These are phyloP conservation scores for Eleutherodactylus coqui DNA, from an alignment of 2,797 vertebrate genomes.

Conservation along the genomic window DNA sequence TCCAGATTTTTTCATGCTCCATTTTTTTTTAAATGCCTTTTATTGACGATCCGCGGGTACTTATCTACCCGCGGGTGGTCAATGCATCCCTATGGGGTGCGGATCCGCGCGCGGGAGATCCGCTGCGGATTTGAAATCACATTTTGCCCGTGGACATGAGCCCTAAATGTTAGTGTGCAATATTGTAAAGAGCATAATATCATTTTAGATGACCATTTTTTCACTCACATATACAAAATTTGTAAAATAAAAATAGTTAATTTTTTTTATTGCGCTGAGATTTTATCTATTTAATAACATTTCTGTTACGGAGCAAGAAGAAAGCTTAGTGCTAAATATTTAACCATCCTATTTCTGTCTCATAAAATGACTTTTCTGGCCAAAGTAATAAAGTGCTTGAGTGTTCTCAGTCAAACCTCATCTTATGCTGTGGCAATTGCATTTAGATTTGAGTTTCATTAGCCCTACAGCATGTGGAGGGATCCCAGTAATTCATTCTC, in stretches of 20 bases:
- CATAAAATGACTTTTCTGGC: slow-evolving; percentile 43
- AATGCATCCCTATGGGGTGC: too few relatives aligned
- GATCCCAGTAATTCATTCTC: slow-evolving; percentile 47
- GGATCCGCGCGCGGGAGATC: too few relatives aligned
- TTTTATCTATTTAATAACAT: slow-evolving; percentile 1
- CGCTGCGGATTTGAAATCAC: too few relatives aligned
- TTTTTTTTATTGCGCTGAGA: neutral
- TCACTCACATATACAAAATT: neutral
- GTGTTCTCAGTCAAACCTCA: slow-evolving; percentile 35
- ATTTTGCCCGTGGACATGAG: too few relatives aligned
- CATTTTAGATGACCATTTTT: neutral
- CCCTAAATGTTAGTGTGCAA: neutral
- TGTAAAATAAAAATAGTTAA: neutral
- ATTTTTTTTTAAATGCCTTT: too few relatives aligned
- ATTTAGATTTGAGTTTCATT: slow-evolving; percentile 51
- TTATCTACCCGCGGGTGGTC: too few relatives aligned
- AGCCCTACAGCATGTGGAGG: slow-evolving; percentile 47
- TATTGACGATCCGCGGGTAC: too few relatives aligned
- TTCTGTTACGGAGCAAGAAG: neutral
- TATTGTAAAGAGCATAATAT: neutral
- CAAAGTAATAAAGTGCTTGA: slow-evolving; percentile 36
- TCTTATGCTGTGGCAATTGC: slow-evolving; percentile 36
- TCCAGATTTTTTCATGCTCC: too few relatives aligned
- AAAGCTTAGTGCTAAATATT: slow-evolving; percentile 52
- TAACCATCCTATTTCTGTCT: slow-evolving; percentile 39